A percentile compares a stretch with the other conserved stretches of the same genome.
Evolutionary conservation across 2,797 vertebrate species (phyloP).

Genomic region (Epinephelus coioides): DNA sequence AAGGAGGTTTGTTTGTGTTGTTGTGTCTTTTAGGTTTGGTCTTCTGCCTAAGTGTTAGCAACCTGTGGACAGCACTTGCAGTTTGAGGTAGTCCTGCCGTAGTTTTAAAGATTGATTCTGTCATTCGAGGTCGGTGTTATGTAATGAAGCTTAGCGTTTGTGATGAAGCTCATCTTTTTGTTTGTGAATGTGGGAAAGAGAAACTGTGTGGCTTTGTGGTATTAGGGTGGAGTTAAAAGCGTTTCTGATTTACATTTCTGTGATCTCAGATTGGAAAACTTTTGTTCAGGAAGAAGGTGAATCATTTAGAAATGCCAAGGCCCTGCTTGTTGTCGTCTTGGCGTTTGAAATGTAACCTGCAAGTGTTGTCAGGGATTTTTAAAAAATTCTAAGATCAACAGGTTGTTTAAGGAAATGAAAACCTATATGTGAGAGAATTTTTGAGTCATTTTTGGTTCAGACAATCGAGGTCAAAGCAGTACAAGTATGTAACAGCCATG

Average conservation of each 20-base stretch:
- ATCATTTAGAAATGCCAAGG: neutral
- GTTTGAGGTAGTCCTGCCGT: slow-evolving; percentile 9
- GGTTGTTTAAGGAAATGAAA: slow-evolving; percentile 11
- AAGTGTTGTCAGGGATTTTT: neutral
- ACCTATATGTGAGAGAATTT: neutral
- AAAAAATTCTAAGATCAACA: neutral
- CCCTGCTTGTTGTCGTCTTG: neutral
- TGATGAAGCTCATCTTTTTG: slow-evolving; percentile 10
- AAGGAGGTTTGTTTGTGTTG: slow-evolving; percentile 42
- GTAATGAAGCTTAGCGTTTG: slow-evolving; percentile 35
- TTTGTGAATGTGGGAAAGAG: neutral
- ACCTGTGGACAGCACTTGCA: slow-evolving; percentile 16
- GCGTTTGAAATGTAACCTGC: neutral
- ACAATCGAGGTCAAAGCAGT: slow-evolving; percentile 52
- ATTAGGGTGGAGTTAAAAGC: slow-evolving; percentile 32
- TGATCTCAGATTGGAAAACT: neutral
- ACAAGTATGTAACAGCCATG: slow-evolving; percentile 76
- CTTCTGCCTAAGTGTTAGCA: neutral
- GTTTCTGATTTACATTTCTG: slow-evolving; percentile 27
- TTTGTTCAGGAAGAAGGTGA: neutral
- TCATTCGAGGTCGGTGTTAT: slow-evolving; percentile 35
- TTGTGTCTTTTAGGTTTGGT: slow-evolving; percentile 39
- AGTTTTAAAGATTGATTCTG: slow-evolving; percentile 28
- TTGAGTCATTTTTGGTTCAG: slow-evolving; percentile 26
- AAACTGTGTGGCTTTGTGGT: neutral